Conservation (phyloP, 2,888 invertebrate species). For the Cotesia congregata region DNA sequence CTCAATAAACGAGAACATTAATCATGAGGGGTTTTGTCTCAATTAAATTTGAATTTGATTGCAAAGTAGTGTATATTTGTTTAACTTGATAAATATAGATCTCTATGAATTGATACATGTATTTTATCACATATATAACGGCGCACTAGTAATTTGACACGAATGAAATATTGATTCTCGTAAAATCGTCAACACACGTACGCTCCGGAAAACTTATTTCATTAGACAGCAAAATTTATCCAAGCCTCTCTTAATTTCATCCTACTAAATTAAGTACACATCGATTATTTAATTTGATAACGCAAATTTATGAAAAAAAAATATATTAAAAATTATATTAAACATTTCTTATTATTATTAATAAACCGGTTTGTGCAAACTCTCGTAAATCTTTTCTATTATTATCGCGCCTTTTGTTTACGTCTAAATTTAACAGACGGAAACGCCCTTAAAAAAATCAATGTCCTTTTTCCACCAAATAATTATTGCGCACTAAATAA, state of each 20-base stretch:
- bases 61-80: not conserved
- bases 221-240: not conserved
- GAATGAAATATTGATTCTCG: constrained; percentile 1
- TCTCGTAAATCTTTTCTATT: not conserved
- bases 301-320: not conserved
- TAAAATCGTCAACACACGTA: not conserved
- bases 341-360: not conserved
- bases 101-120: not conserved
- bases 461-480: not conserved
- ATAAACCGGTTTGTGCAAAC: not conserved
- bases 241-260: not conserved
- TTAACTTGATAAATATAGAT: not conserved
- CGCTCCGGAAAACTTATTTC: not conserved
- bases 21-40: not conserved
- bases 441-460: constrained; percentile 1
- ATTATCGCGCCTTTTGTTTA: not conserved
- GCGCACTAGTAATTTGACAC: not conserved
- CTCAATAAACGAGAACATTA: not conserved
- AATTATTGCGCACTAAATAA: not conserved
- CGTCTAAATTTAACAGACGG: not conserved
- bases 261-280: not conserved
- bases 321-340: not conserved
- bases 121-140: not conserved
- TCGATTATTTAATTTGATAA: not conserved
- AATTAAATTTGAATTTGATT: constrained; percentile 1